Evolutionary conservation across 2,888 invertebrate species (phyloP).

Genomic region (Furcula furcula): DNA sequence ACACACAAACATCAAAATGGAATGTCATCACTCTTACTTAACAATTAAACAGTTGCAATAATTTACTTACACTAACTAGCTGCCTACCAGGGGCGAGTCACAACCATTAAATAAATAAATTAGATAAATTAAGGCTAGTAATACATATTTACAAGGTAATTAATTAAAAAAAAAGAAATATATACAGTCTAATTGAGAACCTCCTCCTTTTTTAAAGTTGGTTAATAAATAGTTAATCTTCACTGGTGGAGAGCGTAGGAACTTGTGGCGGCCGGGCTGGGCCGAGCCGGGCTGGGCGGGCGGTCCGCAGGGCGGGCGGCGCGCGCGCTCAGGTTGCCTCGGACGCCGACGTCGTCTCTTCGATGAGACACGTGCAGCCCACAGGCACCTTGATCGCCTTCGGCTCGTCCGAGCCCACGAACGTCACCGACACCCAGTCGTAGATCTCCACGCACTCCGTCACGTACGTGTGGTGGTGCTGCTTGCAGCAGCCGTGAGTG

Average conservation of each 20-base stretch:
- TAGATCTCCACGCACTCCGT: slow-evolving; percentile 67
- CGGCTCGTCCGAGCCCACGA: slow-evolving; percentile 30
- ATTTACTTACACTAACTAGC: slow-evolving; percentile 3
- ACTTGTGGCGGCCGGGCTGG: slow-evolving; percentile 19
- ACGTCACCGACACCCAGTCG: slow-evolving; percentile 64
- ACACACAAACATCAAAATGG: not conserved
- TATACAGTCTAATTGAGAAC: too few relatives aligned
- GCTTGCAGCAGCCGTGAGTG: slow-evolving; percentile 61
- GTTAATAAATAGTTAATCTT: slow-evolving; percentile 25
- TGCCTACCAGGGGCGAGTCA: slow-evolving; percentile 12
- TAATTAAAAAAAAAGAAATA: too few relatives aligned
- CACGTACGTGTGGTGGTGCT: slow-evolving; percentile 46
- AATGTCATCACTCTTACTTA: slow-evolving; percentile 9
- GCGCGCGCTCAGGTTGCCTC: slow-evolving; percentile 22
- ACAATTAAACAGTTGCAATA: slow-evolving; percentile 17
- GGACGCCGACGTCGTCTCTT: slow-evolving; percentile 32
- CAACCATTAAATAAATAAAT: slow-evolving; percentile 30
- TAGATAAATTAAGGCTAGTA: slow-evolving; percentile 31
- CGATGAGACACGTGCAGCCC: slow-evolving; percentile 70
- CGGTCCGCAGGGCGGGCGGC: slow-evolving; percentile 1
- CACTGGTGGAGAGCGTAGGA: slow-evolving; percentile 37
- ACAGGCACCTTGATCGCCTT: slow-evolving; percentile 51
- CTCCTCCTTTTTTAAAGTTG: too few relatives aligned
- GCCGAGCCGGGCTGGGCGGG: slow-evolving; percentile 2
- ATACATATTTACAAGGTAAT: slow-evolving; percentile 8